These are phyloP conservation scores for Indicator maculatus DNA, from an alignment of 2,113 vertebrate genomes.

Conservation along the genomic window DNA sequence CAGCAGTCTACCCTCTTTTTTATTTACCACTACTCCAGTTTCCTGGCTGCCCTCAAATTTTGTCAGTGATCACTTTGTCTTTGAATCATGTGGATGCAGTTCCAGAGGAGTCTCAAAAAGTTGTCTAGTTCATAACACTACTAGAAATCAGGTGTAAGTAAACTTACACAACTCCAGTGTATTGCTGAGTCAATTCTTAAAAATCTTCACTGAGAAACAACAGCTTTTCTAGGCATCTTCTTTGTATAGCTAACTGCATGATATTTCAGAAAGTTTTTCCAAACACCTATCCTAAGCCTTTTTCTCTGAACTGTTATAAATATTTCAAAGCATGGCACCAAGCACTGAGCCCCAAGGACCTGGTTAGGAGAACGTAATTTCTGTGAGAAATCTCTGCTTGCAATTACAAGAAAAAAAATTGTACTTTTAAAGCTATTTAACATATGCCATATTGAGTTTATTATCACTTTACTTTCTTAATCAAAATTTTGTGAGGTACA, in stretches of 20 bases:
- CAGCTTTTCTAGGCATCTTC: neutral
- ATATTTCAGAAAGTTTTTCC: neutral
- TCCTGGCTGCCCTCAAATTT: neutral
- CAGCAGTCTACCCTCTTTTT: neutral
- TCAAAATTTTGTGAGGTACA: conserved; percentile 8
- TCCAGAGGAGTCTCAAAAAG: neutral
- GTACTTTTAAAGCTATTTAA: neutral
- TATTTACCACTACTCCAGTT: neutral
- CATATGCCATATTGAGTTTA: neutral
- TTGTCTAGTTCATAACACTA: neutral
- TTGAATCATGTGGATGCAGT: neutral
- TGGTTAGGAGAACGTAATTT: neutral
- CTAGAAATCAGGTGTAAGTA: neutral
- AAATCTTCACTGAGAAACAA: neutral
- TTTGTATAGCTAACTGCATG: neutral
- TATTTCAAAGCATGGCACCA: neutral
- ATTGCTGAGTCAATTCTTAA: neutral
- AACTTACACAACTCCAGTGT: neutral
- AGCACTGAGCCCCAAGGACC: neutral
- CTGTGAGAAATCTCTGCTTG: neutral
- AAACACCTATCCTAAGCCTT: neutral
- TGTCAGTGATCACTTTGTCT: neutral
- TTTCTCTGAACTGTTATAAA: neutral
- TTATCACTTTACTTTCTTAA: neutral
- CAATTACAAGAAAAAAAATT: conserved; percentile 1